Conservation (phyloP, 2,113 vertebrate species). For the Trochalopteron elliotii region DNA sequence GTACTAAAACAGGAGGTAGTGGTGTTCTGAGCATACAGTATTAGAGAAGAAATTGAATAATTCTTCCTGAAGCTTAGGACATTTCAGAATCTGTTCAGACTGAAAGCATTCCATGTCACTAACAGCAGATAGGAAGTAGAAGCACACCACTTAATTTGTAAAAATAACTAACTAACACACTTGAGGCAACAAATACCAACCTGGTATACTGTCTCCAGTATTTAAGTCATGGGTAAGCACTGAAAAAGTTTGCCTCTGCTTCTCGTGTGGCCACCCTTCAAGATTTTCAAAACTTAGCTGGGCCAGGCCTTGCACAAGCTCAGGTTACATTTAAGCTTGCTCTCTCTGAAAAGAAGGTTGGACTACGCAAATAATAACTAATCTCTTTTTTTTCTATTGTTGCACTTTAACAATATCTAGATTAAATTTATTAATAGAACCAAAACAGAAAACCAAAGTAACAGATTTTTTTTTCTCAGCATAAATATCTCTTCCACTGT, state of each 20-base stretch:
- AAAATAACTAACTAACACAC: not conserved
- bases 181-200: not conserved
- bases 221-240: not conserved
- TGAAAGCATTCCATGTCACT: not conserved
- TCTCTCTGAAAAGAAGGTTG: not conserved
- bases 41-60: not conserved
- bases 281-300: not conserved
- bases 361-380: not conserved
- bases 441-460: not conserved
- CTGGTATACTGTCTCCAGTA: not conserved
- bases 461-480: not conserved
- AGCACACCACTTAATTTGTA: not conserved
- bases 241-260: not conserved
- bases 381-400: not conserved
- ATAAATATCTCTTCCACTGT: not conserved
- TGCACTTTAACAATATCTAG: not conserved
- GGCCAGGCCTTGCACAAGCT: not conserved
- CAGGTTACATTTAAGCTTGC: not conserved
- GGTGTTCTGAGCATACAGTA: fast-evolving
- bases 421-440: not conserved
- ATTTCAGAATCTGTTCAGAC: not conserved
- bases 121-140: not conserved
- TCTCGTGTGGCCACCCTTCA: fast-evolving
- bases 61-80: not conserved
- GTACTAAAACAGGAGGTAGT: not conserved